Base-by-base conservation (phyloP, 2,797 vertebrate genomes). In the Babyrousa celebensis region DNA sequence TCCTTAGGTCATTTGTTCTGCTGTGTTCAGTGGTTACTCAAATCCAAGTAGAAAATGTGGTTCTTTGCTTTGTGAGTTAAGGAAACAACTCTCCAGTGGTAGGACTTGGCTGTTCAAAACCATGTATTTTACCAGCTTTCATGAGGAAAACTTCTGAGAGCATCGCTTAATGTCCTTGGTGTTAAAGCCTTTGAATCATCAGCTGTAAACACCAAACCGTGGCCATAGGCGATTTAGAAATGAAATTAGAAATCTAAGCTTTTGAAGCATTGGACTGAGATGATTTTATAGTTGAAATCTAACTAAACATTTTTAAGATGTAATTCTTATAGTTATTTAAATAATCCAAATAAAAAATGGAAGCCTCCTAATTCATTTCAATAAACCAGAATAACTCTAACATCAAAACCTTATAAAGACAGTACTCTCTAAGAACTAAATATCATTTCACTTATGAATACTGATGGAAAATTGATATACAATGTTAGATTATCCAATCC, bases 381-480 rank as follows among this genome's bases (percentile, higher is more conserved):
- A 93, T 67, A 95, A 89, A 89, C 8, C 9, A 36, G 1, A 8
- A 67, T 56, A 85, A 87, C 40, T 82, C 87, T 40, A 90, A 75
- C 43, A 54, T 6, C 18, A 72, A 93, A 93, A 78, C 10, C 6
- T 77, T 63, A 43, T 11, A 62, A 21, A 88, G 11, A 70, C 32
- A 65, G 12, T 36, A 80, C 8, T 17, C 29, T 1, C 14, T 65
- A 58, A 87, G 40, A 78, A 70, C 12, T 40, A 74, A 89, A 90
- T 21, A 23, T 63, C 17, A 82, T 62, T 91, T 93, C 29, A 68
- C 5, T 83, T 94, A 16, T 71, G 29, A 85, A 94, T 94, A 85
- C 48, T 85, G 23, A 82, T 89, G 14, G 14, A 90, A 95, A 88
- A 63, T 79, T 85, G 27, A 85, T 75, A 77, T 93, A 85, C 93